A percentile compares a stretch with the other conserved stretches of the same genome.
Evolutionary conservation across 2,797 vertebrate species (phyloP).

Genomic region (Zonotrichia albicollis): DNA sequence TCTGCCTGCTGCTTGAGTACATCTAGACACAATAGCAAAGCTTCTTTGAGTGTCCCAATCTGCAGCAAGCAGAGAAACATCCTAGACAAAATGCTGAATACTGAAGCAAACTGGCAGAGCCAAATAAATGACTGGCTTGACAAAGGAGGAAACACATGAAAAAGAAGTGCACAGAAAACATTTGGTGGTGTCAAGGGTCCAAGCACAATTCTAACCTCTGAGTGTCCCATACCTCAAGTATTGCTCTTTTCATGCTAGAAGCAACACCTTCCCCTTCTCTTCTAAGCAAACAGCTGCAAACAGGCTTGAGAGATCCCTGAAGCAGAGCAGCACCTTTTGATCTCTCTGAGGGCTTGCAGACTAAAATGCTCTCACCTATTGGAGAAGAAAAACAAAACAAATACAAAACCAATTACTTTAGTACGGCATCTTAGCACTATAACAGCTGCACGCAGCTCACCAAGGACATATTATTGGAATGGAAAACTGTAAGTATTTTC

Average conservation of each 20-base stretch:
- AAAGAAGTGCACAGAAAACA: neutral
- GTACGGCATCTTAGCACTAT: neutral
- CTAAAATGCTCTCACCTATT: constrained; percentile 92
- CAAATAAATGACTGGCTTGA: neutral
- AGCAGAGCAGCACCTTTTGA: constrained; percentile 88
- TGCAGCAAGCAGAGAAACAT: neutral
- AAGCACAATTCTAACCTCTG: neutral
- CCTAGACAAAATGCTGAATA: neutral
- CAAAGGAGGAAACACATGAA: neutral
- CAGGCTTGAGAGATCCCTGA: constrained; percentile 86
- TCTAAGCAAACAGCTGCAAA: constrained; percentile 89
- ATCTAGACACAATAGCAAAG: neutral
- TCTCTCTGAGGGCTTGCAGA: constrained; percentile 92
- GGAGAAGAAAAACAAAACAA: neutral
- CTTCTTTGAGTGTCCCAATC: neutral
- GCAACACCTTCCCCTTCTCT: constrained; percentile 86
- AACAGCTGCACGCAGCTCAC: neutral
- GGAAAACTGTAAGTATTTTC: neutral
- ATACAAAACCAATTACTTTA: neutral
- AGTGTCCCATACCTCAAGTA: constrained; percentile 85
- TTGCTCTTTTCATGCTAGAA: constrained; percentile 93
- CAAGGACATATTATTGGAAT: neutral
- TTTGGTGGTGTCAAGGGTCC: neutral
- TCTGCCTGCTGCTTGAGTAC: neutral
- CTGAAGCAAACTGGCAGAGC: neutral